Conservation (phyloP, 2,113 vertebrate species). For the Taxidea taxus region DNA sequence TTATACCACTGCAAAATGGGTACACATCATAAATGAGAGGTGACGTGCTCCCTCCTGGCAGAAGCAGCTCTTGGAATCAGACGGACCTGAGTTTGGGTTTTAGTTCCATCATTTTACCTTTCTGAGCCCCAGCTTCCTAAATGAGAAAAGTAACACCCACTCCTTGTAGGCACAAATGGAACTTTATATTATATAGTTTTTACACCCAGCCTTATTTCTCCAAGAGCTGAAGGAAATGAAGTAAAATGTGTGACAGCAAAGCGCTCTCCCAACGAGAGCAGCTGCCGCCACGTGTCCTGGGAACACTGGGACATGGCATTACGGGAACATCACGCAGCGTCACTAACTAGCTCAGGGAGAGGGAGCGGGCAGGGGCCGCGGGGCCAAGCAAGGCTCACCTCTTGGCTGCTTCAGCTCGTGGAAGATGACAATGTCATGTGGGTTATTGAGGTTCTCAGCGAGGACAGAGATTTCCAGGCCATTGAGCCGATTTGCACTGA, state of each 20-base stretch:
- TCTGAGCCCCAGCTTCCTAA: background rate
- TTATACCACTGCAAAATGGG: background rate
- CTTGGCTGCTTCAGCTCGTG: constrained; percentile 95
- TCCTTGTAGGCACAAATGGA: background rate
- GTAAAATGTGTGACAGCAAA: background rate
- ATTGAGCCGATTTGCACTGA: constrained; percentile 94
- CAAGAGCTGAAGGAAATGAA: background rate
- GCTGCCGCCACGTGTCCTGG: background rate
- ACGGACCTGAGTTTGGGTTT: background rate
- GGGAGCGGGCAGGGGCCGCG: background rate
- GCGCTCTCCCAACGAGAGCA: background rate
- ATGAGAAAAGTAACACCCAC: background rate
- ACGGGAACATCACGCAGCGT: rapidly evolving
- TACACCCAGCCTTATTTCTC: background rate
- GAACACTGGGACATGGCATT: background rate
- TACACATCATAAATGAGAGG: background rate
- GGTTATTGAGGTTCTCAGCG: constrained; percentile 96
- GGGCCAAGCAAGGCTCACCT: constrained; percentile 82
- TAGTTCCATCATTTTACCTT: background rate
- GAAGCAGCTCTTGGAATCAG: background rate
- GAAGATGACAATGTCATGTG: constrained; percentile 95
- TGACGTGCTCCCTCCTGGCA: background rate
- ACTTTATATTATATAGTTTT: background rate
- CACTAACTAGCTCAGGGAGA: background rate
- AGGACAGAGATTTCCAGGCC: constrained; percentile 90